Evolutionary conservation across 2,797 vertebrate genomes (phyloP).

Genomic region (Enteromius argenteus): DNA sequence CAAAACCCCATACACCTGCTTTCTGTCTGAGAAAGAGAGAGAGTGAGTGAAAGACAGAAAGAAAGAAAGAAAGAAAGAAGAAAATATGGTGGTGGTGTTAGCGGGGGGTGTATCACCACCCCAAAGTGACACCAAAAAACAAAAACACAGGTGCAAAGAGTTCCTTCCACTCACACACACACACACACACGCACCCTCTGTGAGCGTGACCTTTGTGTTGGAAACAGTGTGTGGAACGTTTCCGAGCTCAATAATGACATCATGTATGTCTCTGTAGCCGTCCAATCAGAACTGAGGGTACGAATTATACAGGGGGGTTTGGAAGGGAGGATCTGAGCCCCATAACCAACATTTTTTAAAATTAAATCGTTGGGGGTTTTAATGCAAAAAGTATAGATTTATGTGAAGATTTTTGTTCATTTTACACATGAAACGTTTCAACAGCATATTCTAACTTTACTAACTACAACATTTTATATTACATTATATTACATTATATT

Average conservation of each 20-base stretch:
- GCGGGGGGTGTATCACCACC: constrained; percentile 33
- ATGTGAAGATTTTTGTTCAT: background rate
- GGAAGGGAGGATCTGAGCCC: background rate
- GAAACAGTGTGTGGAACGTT: constrained; percentile 58
- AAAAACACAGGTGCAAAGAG: constrained; percentile 66
- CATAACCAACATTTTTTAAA: background rate
- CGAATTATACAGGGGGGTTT: background rate
- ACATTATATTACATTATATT: background rate
- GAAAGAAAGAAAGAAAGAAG: constrained; percentile 46
- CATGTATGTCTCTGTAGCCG: constrained; percentile 19
- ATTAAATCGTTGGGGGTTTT: background rate
- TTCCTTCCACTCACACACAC: constrained; percentile 47
- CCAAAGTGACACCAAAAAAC: constrained; percentile 60
- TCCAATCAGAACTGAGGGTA: constrained; percentile 43
- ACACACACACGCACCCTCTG: constrained; percentile 25
- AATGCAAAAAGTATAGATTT: background rate
- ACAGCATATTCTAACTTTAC: background rate
- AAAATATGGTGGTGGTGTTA: background rate
- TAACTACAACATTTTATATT: too few relatives aligned
- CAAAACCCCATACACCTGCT: constrained; percentile 76
- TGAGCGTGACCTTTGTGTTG: constrained; percentile 46
- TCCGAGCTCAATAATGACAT: constrained; percentile 51
- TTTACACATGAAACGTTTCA: background rate
- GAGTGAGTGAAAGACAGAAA: constrained; percentile 41
- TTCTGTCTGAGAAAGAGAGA: constrained; percentile 59